These are phyloP conservation scores for Drosophila ezoana DNA, from an alignment of 2,888 invertebrate genomes.

Conservation along the genomic window DNA sequence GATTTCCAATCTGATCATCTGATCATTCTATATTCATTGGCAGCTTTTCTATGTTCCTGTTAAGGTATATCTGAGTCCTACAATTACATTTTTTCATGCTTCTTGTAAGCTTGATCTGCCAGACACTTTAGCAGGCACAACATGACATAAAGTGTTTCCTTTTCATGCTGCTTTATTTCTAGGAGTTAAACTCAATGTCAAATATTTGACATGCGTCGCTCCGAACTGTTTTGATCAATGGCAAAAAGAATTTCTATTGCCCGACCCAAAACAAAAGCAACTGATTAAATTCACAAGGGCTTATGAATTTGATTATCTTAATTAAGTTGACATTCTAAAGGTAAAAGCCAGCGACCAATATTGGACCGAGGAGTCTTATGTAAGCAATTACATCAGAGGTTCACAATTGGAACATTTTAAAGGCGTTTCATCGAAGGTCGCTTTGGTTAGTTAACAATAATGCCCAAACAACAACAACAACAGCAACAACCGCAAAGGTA, in stretches of 20 bases:
- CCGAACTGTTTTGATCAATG: not conserved
- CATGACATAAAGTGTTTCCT: no score
- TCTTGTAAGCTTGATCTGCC: no score
- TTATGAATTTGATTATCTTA: constrained; percentile 9
- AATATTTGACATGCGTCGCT: not conserved
- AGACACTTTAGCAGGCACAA: not conserved
- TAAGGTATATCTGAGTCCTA: no score
- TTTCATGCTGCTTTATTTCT: no score
- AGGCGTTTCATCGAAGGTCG: constrained; percentile 35
- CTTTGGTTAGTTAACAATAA: constrained; percentile 7
- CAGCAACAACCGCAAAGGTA: constrained; percentile 35
- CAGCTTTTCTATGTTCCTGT: no score
- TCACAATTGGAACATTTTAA: constrained; percentile 49
- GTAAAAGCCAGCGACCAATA: not conserved
- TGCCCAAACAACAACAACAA: not conserved
- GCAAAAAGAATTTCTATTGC: not conserved
- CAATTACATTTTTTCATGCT: no score
- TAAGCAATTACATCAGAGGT: constrained; percentile 67
- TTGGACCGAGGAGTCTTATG: constrained; percentile 1
- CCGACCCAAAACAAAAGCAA: not conserved
- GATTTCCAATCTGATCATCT: no score
- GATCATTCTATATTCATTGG: no score
- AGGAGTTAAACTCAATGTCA: not conserved
- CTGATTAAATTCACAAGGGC: constrained; percentile 7
- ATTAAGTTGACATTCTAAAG: constrained; percentile 12